Evolutionary conservation across 2,797 vertebrate species (phyloP), one percentile per base, ranked within the genome.

Genomic region (Phyllotis vaccarum): DNA sequence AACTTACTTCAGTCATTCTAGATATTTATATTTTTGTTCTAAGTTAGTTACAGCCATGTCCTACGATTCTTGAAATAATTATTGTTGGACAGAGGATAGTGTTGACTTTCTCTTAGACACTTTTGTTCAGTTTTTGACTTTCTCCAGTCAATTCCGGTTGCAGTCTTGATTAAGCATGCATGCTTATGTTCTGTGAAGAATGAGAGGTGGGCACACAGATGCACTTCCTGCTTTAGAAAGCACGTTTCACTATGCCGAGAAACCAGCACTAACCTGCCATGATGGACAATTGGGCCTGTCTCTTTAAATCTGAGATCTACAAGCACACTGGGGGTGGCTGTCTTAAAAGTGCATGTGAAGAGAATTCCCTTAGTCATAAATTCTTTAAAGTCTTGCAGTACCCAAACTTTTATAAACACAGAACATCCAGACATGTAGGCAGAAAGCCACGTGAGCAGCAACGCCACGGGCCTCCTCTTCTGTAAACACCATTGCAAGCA

Each of bases 281-380:
- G 62, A 91, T 21, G 43, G 78, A 29, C 60, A 93, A 52, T 29
- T 74, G 68, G 58, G 21, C 24, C 75, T 78, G 31, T 82, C 46
- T 70, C 86, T 37, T 40, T 21, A 87, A 43, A 85, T 76, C 52
- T n/a, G 58, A 43, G n/a, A 54, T 80, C 64, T 49, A 13, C 60
- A 3, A 12, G 6, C 56, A 34, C 46, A 13, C 11, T 31, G 24
- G 62, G 46, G 16, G 21, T 37, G 83, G 87, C 85, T 87, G 54
- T 75, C 64, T 60, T n/a, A 49, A 64, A 64, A 58, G 52, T 43
- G 0, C 8, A 81, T 1, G 9, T 0, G 11, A 46, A 91, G 56
- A 87, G 56, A 93, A 72, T n/a, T 31, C 11, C 52, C 90, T 93
- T 82, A 52, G 49, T 90, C 56, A 46, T 43, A 91, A 81, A 88